Conservation (phyloP, 2,888 invertebrate species). For the Copidosoma aretas region DNA sequence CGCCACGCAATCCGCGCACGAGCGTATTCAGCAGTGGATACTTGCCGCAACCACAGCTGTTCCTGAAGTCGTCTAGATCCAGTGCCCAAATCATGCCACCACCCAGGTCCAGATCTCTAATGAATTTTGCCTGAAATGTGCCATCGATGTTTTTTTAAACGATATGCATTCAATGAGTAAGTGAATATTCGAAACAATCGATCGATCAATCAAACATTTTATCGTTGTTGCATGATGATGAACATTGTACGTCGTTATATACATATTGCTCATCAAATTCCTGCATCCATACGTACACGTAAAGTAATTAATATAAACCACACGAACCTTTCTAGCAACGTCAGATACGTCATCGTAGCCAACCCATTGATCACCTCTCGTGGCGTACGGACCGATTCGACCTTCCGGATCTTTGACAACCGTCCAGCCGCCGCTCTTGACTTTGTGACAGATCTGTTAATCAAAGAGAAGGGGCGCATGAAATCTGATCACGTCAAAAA, state of each 20-base stretch:
- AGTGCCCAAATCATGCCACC: slow-evolving; percentile 90
- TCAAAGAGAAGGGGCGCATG: neutral
- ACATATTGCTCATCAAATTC: too few species aligned
- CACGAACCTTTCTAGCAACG: slow-evolving; percentile 44
- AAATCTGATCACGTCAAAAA: neutral
- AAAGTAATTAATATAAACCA: too few species aligned
- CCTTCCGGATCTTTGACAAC: slow-evolving; percentile 77
- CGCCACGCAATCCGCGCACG: slow-evolving; percentile 65
- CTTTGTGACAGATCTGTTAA: slow-evolving; percentile 75
- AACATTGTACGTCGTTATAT: too few species aligned
- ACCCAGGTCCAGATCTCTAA: slow-evolving; percentile 75
- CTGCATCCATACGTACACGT: neutral
- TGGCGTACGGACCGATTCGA: slow-evolving; percentile 85
- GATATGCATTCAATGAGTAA: too few species aligned
- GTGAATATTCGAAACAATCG: too few species aligned
- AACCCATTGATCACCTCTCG: slow-evolving; percentile 86
- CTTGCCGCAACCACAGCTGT: slow-evolving; percentile 74
- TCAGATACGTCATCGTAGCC: slow-evolving; percentile 76
- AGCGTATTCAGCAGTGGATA: slow-evolving; percentile 74
- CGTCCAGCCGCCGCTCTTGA: slow-evolving; percentile 77
- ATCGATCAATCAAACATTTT: too few species aligned
- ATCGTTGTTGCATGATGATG: too few species aligned
- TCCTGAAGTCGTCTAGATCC: slow-evolving; percentile 82
- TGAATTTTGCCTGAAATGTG: slow-evolving; percentile 72
- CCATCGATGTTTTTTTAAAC: too few species aligned